These are phyloP conservation scores for Mormyrops boulengeri DNA, from an alignment of 2,797 vertebrate species.

Conservation along the genomic window DNA sequence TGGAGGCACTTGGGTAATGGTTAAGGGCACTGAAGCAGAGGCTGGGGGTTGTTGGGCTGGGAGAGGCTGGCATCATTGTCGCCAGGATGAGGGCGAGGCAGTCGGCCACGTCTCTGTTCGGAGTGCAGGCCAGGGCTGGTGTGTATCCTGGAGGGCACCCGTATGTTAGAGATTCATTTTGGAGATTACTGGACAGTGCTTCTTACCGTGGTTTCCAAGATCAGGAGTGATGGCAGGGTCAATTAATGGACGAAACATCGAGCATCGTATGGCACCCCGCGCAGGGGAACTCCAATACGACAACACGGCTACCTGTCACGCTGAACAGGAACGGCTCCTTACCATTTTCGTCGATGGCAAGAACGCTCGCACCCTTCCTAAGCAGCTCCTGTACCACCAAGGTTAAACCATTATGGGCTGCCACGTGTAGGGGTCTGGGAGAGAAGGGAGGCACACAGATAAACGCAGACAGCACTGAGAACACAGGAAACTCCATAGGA, in stretches of 20 bases:
- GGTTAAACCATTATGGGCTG: conserved; percentile 92
- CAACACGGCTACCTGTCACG: neutral
- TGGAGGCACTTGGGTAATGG: conserved; percentile 88
- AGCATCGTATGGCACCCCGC: neutral
- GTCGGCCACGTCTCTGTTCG: conserved; percentile 96
- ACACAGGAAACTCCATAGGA: neutral
- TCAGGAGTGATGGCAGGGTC: neutral
- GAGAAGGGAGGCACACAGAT: conserved; percentile 11
- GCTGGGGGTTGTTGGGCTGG: conserved; percentile 73
- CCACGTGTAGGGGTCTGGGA: conserved; percentile 88
- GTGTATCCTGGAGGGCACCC: conserved; percentile 73
- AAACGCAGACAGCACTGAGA: neutral
- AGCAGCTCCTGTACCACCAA: conserved; percentile 95
- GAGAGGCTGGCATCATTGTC: conserved; percentile 96
- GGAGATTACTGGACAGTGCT: neutral
- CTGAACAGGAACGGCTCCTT: conserved; percentile 39
- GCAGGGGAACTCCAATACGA: neutral
- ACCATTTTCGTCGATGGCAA: conserved; percentile 97
- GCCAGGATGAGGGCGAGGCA: conserved; percentile 95
- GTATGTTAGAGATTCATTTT: neutral
- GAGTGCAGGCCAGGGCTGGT: conserved; percentile 91
- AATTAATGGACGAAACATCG: neutral
- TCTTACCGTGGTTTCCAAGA: neutral
- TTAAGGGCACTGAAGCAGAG: conserved; percentile 89
- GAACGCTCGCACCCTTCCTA: conserved; percentile 90